These are phyloP conservation scores for Aphrophora alni DNA, from an alignment of 2,888 invertebrate genomes.

Conservation along the genomic window DNA sequence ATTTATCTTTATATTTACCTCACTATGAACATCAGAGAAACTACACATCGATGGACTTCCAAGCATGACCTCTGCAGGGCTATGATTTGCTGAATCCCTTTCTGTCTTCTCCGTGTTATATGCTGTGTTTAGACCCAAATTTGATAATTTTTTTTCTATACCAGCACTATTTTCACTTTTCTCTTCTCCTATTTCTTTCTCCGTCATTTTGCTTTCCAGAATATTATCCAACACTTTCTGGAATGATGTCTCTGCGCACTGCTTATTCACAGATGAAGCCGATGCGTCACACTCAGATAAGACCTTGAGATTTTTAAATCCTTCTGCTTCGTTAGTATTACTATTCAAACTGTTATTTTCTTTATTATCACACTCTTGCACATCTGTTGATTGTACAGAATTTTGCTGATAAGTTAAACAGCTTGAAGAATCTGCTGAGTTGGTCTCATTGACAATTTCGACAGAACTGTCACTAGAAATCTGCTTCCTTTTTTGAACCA, in stretches of 20 bases:
- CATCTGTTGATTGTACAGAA: slow-evolving; percentile 53
- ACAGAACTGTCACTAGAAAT: neutral
- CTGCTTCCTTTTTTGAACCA: neutral
- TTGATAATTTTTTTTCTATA: slow-evolving; percentile 46
- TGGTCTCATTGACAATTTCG: neutral
- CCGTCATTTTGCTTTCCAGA: slow-evolving; percentile 54
- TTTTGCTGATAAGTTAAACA: too few relatives aligned
- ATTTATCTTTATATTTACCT: slow-evolving; percentile 57
- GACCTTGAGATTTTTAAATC: neutral
- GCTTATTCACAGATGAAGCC: neutral
- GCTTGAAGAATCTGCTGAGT: slow-evolving; percentile 45
- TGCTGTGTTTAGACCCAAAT: slow-evolving; percentile 45
- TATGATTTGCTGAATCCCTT: slow-evolving; percentile 79
- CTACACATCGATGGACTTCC: slow-evolving; percentile 72
- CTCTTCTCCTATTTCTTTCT: slow-evolving; percentile 22
- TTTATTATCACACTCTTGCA: slow-evolving; percentile 56
- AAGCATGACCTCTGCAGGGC: slow-evolving; percentile 70
- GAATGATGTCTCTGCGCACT: slow-evolving; percentile 38
- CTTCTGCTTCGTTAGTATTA: slow-evolving; percentile 55
- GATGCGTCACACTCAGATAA: neutral
- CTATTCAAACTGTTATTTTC: slow-evolving; percentile 56
- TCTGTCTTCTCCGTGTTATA: slow-evolving; percentile 48
- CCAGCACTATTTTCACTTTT: slow-evolving; percentile 18
- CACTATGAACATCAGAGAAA: slow-evolving; percentile 74
- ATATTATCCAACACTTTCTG: slow-evolving; percentile 56